Conservation (phyloP, 2,113 vertebrate genomes). For the Zingel zingel region DNA sequence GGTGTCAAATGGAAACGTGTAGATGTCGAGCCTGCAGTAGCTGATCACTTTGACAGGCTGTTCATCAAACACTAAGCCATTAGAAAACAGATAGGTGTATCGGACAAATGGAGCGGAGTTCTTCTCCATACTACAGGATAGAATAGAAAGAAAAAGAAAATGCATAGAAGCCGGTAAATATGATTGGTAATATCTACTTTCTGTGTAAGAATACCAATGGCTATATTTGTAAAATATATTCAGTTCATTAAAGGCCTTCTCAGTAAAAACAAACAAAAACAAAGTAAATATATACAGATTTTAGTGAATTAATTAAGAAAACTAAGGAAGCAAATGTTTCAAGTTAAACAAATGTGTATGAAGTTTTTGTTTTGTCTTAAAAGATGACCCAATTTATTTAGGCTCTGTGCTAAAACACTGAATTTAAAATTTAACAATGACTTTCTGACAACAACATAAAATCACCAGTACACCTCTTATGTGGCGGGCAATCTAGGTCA, state of each 20-base stretch:
- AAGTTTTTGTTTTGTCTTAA: neutral
- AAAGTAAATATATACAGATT: neutral
- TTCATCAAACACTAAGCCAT: slow-evolving; percentile 13
- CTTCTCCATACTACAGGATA: slow-evolving; percentile 62
- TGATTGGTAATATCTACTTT: neutral
- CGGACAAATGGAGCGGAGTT: slow-evolving; percentile 49
- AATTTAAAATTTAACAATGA: neutral
- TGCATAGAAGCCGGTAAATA: neutral
- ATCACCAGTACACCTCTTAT: neutral
- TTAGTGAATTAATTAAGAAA: neutral
- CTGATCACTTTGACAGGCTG: slow-evolving; percentile 64
- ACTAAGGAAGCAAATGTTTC: neutral
- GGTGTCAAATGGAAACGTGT: slow-evolving; percentile 70
- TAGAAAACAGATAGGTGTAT: slow-evolving; percentile 30
- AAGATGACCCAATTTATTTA: neutral
- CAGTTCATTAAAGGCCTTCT: neutral
- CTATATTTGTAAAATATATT: neutral
- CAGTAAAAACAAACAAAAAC: neutral
- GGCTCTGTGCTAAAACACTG: too few species aligned
- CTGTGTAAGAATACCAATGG: neutral
- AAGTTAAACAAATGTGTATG: neutral
- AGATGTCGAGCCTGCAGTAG: slow-evolving; percentile 69
- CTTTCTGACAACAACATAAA: neutral
- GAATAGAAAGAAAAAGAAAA: neutral
- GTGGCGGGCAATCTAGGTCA: neutral